These are phyloP conservation scores for Arenaria interpres DNA, from an alignment of 2,113 vertebrate species.

Conservation along the genomic window DNA sequence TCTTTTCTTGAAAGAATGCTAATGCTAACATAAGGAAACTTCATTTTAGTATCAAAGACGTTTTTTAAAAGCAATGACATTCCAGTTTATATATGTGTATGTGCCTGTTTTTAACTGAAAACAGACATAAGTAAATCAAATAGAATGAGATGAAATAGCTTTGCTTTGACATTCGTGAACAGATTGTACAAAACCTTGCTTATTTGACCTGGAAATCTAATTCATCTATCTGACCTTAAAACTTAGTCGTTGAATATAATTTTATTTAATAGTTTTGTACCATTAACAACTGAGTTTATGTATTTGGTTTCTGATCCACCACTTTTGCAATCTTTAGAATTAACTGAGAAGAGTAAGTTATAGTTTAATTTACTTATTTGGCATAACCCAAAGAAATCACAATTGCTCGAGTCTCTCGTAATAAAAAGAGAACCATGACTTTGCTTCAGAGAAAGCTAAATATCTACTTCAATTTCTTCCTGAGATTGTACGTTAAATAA, in stretches of 20 bases:
- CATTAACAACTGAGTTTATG: background rate
- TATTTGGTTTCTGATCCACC: background rate
- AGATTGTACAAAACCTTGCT: background rate
- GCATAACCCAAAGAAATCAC: background rate
- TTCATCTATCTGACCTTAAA: background rate
- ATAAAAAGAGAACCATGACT: background rate
- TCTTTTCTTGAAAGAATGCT: background rate
- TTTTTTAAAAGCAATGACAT: background rate
- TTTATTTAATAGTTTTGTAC: background rate
- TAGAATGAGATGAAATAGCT: slow-evolving; percentile 43
- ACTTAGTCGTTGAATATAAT: background rate
- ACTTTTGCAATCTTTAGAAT: background rate
- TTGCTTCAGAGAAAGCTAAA: slow-evolving; percentile 3
- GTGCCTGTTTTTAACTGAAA: background rate
- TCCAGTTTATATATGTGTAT: slow-evolving; percentile 30
- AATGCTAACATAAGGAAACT: background rate
- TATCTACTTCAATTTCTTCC: background rate
- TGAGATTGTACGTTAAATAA: background rate
- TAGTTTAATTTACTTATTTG: background rate
- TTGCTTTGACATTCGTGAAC: background rate
- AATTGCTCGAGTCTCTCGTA: background rate
- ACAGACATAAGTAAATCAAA: background rate
- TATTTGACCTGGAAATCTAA: slow-evolving; percentile 14
- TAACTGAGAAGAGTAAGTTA: background rate
- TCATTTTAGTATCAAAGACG: background rate